Evolutionary conservation across 2,113 vertebrate species (phyloP), one percentile per base, ranked within the genome.

Genomic region (Gobio gobio): DNA sequence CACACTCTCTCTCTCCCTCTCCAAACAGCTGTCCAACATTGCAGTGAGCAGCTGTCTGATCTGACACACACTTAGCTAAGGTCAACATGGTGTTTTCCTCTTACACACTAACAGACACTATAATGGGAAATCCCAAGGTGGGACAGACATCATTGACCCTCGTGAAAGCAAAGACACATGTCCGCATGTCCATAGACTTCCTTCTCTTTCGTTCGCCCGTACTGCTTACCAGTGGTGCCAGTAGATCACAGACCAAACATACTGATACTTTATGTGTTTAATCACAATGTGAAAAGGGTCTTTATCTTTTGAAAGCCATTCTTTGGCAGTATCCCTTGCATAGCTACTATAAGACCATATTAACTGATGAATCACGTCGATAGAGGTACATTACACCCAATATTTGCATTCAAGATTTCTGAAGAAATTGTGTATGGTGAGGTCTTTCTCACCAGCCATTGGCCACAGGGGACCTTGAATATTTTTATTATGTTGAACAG

Each of bases 401-500:
- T 14, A 76, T 51, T 76, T 3, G 73, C n/a, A 24, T 76, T 76
- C 18, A 29, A 49, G 58, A 66, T 29, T 47, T 85, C 56, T 80
- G 78, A 40, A 61, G 12, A 26, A 58, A 63, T 64, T 3, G 36
- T 82, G 33, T 76, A 51, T 87, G 56, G 81, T 85, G 76, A 81
- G 59, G 54, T 85, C 36, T 29, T 80, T 61, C 43, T 88, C 82
- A n/a, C 36, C 88, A 84, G 86, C 63, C 74, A 14, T 82, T 89
- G 87, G 86, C 79, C 83, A 5, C 82, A 83, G 22, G n/a, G 87
- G 90, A 86, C 93, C 89, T 92, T 90, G 86, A 78, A 87, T 89
- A 66, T 93, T 93, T 93, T 91, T 93, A 70, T 82, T 54, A 91
- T 59, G 76, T 66, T 59, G 88, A 88, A 92, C 93, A 94, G 92